Evolutionary conservation across 2,888 invertebrate species (phyloP).

Genomic region (Cantharis rustica): DNA sequence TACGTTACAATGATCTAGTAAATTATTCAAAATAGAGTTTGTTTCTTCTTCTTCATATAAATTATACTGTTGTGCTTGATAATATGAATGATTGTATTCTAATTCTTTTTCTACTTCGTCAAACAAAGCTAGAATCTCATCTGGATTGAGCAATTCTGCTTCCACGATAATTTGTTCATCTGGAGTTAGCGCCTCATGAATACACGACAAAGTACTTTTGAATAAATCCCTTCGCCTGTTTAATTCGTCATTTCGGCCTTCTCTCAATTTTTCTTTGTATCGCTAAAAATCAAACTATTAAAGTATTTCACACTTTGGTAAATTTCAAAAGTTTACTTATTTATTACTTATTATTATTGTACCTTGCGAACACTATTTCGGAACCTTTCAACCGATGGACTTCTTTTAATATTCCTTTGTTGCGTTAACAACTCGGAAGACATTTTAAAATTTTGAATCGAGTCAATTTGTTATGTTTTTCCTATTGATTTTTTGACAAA

Average conservation of each 20-base stretch:
- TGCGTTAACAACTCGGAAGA: not conserved
- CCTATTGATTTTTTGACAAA: not conserved
- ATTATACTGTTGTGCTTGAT: conserved; percentile 34
- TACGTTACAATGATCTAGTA: conserved; percentile 34
- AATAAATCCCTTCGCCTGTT: conserved; percentile 11
- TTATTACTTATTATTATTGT: not conserved
- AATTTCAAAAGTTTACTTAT: too few relatives aligned
- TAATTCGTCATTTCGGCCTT: conserved; percentile 18
- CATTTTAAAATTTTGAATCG: not conserved
- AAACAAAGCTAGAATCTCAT: conserved; percentile 40
- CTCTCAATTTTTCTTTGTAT: conserved; percentile 29
- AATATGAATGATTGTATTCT: conserved; percentile 34
- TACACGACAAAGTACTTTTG: not conserved
- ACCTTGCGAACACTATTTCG: conserved; percentile 26
- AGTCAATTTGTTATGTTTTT: not conserved
- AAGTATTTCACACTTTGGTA: too few relatives aligned
- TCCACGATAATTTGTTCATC: conserved; percentile 31
- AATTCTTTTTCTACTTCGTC: conserved; percentile 39
- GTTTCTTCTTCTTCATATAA: conserved; percentile 36
- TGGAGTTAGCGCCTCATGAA: conserved; percentile 32
- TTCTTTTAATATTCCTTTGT: conserved; percentile 1
- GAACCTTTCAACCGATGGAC: conserved; percentile 20
- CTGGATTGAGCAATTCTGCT: conserved; percentile 37
- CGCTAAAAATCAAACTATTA: conserved; percentile 21
- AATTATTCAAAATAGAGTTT: conserved; percentile 35